Conservation (phyloP, 2,888 invertebrate genomes). For the Orchesella flavescens region DNA sequence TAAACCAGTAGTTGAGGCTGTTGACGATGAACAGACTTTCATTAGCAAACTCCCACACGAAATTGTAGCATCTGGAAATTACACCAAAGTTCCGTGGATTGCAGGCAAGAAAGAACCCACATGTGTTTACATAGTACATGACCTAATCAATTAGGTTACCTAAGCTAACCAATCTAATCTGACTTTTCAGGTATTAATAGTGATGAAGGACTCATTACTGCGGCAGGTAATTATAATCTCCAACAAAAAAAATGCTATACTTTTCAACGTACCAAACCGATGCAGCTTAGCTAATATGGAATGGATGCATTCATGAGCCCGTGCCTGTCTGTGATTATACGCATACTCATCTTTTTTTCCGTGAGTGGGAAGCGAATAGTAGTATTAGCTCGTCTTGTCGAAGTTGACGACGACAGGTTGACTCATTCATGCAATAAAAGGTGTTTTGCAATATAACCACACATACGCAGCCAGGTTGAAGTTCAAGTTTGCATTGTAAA, state of each 20-base stretch:
- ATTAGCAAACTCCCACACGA: conserved; percentile 75
- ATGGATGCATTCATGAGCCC: no score
- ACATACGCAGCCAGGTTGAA: conserved; percentile 6
- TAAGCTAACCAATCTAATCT: neutral
- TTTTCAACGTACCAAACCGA: no score
- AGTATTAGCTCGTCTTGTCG: no score
- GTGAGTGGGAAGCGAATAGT: no score
- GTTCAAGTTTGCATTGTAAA: conserved; percentile 14
- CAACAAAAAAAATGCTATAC: no score
- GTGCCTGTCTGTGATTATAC: no score
- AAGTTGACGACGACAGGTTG: neutral
- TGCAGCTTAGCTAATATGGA: no score
- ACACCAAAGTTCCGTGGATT: conserved; percentile 76
- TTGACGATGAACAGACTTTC: conserved; percentile 75
- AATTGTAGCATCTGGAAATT: conserved; percentile 74
- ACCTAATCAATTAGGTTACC: no score
- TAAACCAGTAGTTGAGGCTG: conserved; percentile 75
- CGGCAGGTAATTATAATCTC: conserved; percentile 73
- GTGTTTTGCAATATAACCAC: conserved; percentile 1
- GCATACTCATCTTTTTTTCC: no score
- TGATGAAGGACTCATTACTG: conserved; percentile 76
- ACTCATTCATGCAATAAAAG: neutral
- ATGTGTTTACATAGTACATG: no score
- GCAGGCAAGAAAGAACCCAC: no score
- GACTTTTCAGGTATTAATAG: conserved; percentile 74